Percentiles rank a stretch among this genome's conserved stretches.
These are phyloP conservation scores for Takifugu bimaculatus DNA, from an alignment of 2,113 vertebrate species.

Conservation along the genomic window DNA sequence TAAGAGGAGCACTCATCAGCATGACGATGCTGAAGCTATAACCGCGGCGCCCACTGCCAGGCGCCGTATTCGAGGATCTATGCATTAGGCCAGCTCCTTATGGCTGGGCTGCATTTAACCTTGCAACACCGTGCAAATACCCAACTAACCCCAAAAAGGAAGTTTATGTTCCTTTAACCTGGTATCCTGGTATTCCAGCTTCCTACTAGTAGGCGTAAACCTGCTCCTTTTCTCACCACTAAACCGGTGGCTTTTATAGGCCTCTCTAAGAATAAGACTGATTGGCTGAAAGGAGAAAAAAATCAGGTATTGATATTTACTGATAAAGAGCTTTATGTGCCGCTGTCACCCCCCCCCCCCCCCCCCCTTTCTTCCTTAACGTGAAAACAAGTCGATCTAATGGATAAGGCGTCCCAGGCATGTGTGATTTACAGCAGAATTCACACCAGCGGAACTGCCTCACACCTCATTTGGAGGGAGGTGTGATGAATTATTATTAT, in stretches of 20 bases:
- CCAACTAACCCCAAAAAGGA: too few species aligned
- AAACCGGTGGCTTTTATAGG: too few species aligned
- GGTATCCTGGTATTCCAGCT: too few species aligned
- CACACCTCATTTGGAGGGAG: constrained; percentile 61
- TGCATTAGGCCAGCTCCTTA: constrained; percentile 12
- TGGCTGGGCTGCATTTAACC: constrained; percentile 27
- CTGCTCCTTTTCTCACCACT: too few species aligned
- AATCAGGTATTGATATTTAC: too few species aligned
- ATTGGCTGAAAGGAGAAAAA: too few species aligned
- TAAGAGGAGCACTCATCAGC: constrained; percentile 45
- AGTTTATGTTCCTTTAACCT: too few species aligned
- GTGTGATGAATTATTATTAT: constrained; percentile 51
- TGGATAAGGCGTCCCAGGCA: constrained; percentile 49
- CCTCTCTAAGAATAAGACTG: too few species aligned
- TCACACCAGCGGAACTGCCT: constrained; percentile 61
- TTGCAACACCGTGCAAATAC: neutral
- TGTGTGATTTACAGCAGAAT: constrained; percentile 64
- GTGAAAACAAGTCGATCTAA: constrained; percentile 36
- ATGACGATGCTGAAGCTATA: constrained; percentile 50
- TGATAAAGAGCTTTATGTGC: neutral
- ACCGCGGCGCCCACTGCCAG: constrained; percentile 36
- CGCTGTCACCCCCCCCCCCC: neutral
- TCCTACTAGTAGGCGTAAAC: too few species aligned
- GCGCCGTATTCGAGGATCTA: constrained; percentile 21
- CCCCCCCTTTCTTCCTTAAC: constrained; percentile 36